Base-by-base conservation (phyloP, 2,797 vertebrate species). In the Pogoniulus pusillus region DNA sequence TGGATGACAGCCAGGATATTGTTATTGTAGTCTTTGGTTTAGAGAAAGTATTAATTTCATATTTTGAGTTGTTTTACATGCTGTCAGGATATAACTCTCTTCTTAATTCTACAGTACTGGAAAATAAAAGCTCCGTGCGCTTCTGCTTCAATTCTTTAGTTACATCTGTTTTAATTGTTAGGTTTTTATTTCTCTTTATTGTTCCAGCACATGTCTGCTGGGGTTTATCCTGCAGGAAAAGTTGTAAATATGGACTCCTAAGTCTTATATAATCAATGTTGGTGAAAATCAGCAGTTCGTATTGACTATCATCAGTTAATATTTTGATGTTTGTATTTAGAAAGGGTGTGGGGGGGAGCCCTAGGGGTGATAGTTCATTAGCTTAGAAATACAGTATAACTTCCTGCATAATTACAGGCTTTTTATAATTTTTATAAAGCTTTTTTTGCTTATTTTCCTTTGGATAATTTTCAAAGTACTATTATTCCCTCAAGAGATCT, bases 381-480 rank as follows among this genome's bases (percentile, higher is more conserved):
- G 88, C 84, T 96, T 95, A 93, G 96, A 94, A 96, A 95, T 97
- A 95, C 82, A 94, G 87, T 94, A 96, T 96, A 89, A 91, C 93
- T 92, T 96, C 94, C 96, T 96, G 95, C 79, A 94, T 97, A 97
- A 96, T 97, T 96, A 96, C 93, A 88, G 77, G 77, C 78, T 74
- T 96, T 96, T 96, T 91, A 96, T 97, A 96, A 96, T 97, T 97
- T 97, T 96, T 95, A 95, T 97, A 96, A 96, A 97, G 92, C 93
- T 97, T 97, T 97, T 97, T 96, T 90, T 94, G 96, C 96, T 97
- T 97, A 95, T 95, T 97, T 97, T 95, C 94, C 97, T 97, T 97
- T 93, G 95, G 96, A 97, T 97, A 97, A 97, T 97, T 97, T 98
- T 98, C 97, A 98, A 97, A 98, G 97, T 96, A 89, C 90, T 85